A percentile compares a stretch with the other conserved stretches of the same genome.
Evolutionary conservation across 1,140 invertebrate genomes (phyloP).

Genomic region (Zaprionus africanus): DNA sequence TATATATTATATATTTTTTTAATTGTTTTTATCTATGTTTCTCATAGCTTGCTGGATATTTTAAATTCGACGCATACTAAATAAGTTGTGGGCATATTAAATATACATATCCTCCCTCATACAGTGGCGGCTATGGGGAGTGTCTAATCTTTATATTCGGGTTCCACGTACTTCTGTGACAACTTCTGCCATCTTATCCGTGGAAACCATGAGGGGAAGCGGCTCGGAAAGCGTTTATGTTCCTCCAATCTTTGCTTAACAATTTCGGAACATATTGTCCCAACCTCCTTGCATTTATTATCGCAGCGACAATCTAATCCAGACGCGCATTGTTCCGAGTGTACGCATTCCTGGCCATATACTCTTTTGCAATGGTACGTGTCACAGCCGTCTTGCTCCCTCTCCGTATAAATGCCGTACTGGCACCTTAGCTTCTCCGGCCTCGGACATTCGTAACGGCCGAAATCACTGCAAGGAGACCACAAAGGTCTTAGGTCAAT

Average conservation of each 20-base stretch:
- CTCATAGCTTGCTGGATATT: not conserved
- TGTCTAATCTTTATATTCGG: conserved; percentile 21
- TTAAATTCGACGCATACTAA: not conserved
- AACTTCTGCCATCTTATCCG: conserved; percentile 8
- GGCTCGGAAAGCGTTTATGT: not conserved
- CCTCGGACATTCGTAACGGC: not conserved
- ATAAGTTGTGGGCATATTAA: not conserved
- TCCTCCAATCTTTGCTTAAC: not conserved
- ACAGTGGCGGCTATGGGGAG: not conserved
- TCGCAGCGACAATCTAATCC: not conserved
- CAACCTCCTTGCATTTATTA: not conserved
- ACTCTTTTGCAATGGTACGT: not conserved
- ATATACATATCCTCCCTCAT: not conserved
- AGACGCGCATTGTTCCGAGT: not conserved
- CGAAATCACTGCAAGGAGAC: not conserved
- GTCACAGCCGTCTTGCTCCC: not conserved
- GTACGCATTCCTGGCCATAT: not conserved
- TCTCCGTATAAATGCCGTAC: no score
- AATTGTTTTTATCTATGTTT: conserved; percentile 1
- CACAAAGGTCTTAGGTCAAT: not conserved
- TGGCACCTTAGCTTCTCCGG: not conserved
- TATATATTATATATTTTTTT: not conserved
- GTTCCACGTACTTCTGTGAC: not conserved
- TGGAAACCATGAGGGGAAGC: conserved; percentile 16
- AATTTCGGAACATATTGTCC: not conserved